A percentile compares a stretch with the other conserved stretches of the same genome.
These are phyloP conservation scores for Silurus glanis DNA, from an alignment of 2,113 vertebrate species.

Conservation along the genomic window DNA sequence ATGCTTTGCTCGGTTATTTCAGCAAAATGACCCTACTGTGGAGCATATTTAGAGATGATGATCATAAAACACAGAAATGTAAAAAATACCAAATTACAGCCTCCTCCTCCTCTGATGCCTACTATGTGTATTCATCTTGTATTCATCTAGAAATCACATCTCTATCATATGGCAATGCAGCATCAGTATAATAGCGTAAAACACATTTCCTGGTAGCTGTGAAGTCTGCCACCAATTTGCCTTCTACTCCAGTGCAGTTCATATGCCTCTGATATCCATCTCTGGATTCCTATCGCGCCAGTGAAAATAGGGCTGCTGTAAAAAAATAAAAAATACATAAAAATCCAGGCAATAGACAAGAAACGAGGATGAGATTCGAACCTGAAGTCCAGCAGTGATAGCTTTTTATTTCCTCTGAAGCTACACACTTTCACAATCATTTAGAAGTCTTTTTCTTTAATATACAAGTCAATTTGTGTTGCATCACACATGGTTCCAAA, in stretches of 20 bases:
- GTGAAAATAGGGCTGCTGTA: background rate
- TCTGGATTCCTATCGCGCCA: background rate
- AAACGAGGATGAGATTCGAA: background rate
- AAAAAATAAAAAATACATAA: background rate
- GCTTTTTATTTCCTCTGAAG: background rate
- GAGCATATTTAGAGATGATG: background rate
- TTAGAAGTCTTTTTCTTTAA: background rate
- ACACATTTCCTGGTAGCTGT: background rate
- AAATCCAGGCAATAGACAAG: background rate
- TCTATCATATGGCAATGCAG: background rate
- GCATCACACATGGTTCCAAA: background rate
- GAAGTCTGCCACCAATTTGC: constrained; percentile 11
- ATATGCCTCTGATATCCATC: background rate
- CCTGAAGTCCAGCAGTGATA: background rate
- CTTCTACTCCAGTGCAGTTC: constrained; percentile 1
- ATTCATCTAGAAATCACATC: background rate
- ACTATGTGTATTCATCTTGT: background rate
- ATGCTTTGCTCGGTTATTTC: background rate
- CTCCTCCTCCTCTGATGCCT: background rate
- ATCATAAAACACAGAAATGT: background rate
- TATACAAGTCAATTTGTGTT: background rate
- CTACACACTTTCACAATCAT: background rate
- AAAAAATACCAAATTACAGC: background rate
- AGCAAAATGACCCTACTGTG: constrained; percentile 4
- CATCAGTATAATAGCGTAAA: background rate